Evolutionary conservation across 2,797 vertebrate species (phyloP), one percentile per base, ranked within the genome.

Genomic region (Rhincodon typus): DNA sequence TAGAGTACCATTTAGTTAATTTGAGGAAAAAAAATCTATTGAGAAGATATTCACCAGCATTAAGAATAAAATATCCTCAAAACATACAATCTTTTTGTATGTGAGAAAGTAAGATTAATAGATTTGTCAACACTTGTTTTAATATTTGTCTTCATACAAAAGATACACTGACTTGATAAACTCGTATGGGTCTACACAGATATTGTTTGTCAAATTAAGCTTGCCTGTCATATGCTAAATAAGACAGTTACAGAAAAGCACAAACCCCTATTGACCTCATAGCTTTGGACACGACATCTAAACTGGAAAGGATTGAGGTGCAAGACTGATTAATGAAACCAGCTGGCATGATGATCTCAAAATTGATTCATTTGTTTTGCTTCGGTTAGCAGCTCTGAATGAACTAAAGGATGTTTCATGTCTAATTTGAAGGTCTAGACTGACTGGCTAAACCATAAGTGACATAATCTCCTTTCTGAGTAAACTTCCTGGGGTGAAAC

Each of bases 321-420:
- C 38, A 84, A 84, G 21, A 1, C 19, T 84, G 82, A 84, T 84
- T 84, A 84, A 46, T 84, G 19, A 67, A 91, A 91, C 88, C 88
- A 91, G 57, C 88, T 67, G 88, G 57, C 34, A 91, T 0, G 2
- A 91, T 91, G 88, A 91, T 91, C 88, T 91, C 57, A 91, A 66
- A 84, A 23, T 84, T 84, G 82, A 84, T 84, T 46, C 42, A 84
- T 84, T 25, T 84, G 42, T 21, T 84, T 46, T 84, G 82, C 46
- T 84, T 42, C 25, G 88, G 19, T 62, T 57, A 91, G 19, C 34
- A 66, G 30, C 34, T 21, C 34, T 8, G 57, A 46, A 67, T 67
- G 88, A n/a, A 67, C 34, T 66, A 7, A 91, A 91, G 57, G 88
- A 62, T 66, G 62, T 91, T 62, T 91, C 57, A 66, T 91, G 88